Base-by-base conservation (phyloP, 1,140 invertebrate genomes). In the Stegodyphus mimosarum region DNA sequence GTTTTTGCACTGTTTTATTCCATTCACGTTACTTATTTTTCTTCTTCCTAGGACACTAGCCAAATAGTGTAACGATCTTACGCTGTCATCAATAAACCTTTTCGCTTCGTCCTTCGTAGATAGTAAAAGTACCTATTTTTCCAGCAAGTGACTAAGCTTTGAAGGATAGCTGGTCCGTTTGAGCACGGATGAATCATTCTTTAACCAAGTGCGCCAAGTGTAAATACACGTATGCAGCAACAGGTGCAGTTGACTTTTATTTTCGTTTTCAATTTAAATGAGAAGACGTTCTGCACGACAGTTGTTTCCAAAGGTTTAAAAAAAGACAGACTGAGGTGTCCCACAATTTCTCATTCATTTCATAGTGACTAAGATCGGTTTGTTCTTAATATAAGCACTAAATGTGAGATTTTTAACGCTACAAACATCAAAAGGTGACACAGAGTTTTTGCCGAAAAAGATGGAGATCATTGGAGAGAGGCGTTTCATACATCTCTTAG, bases 31-130 rank as follows among this genome's bases (percentile, higher is more conserved):
- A 67, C 63, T 75, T 75, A 10, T 66, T 66, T 70, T 70, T n/a
- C 49, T 6, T 18, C 50, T 77, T 64, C 60, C 33, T 67, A 15
- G 75, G 75, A 49, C 50, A 9, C 53, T 63, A 66, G 64, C 75
- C 75, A 77, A 77, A 77, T 9, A 77, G 64, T 49, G 49, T 52
- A 67, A 55, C 67, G 75, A 77, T 63, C 75, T 77, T 49, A 49
- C 49, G 33, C 67, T 10, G 60, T 6, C 11, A 17, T 51, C 49
- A 49, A 51, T 50, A 67, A 66, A 77, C 75, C 67, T 50, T 52
- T 77, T 77, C 11, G 15, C 67, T 77, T 77, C 48, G 33, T 17
- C 50, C 75, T n/a, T 66, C 33, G 53, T 63, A 74, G 51, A 48
- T 18, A n/a, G 67, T 33, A 33, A 33, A 33, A 33, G 33, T 33